phyloP scores from a whole-genome alignment of 2,797 vertebrate genomes.

The Hephaestus fuliginosus region DNA sequence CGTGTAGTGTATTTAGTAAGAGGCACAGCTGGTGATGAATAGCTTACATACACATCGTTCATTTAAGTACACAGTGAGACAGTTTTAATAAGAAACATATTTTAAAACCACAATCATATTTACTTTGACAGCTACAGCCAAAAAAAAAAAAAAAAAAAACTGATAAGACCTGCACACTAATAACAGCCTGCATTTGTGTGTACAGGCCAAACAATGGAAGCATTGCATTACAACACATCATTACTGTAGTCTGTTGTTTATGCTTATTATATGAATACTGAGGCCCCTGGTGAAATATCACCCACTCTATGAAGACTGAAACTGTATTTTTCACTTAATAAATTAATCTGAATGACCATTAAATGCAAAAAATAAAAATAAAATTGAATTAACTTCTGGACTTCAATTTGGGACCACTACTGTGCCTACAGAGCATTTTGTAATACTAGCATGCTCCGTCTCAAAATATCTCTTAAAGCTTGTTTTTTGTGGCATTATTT shows the following conservation, averaged over 20 bases:
- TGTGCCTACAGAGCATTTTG: neutral
- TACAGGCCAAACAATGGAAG: neutral
- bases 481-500: neutral
- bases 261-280: neutral
- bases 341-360: neutral
- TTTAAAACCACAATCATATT: neutral
- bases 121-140: neutral
- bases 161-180: neutral
- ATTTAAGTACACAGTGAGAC: neutral
- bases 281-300: neutral
- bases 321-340: neutral
- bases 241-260: neutral
- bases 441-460: neutral
- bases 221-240: neutral
- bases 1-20: slow-evolving; percentile 1
- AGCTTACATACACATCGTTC: neutral
- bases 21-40: neutral
- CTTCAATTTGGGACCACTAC: neutral
- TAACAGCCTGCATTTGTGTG: neutral
- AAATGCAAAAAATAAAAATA: neutral
- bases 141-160: no score
- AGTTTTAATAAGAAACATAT: neutral
- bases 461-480: neutral
- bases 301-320: no score
- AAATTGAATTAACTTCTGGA: neutral